Conservation (phyloP, 2,113 vertebrate genomes). For the Calypte anna region DNA sequence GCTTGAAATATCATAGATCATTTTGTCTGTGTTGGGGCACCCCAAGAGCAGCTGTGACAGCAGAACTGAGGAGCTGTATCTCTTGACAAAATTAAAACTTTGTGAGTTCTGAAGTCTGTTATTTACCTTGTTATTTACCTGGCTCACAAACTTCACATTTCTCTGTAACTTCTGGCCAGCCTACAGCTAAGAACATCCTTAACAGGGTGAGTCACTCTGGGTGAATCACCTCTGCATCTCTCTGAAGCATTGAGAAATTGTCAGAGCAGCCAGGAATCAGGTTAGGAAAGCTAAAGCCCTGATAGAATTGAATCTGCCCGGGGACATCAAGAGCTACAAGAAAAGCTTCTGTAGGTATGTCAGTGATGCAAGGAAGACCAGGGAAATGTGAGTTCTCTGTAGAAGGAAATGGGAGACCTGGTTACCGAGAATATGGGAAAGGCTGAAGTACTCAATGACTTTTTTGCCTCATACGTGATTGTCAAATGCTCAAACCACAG, state of each 20-base stretch:
- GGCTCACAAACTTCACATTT: background rate
- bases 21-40: rapidly evolving
- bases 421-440: too few species aligned
- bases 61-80: background rate
- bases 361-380: too few species aligned
- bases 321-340: too few species aligned
- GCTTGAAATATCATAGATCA: background rate
- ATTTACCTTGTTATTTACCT: background rate
- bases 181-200: background rate
- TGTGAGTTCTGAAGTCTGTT: background rate
- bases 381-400: too few species aligned
- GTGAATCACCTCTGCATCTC: slow-evolving; percentile 23
- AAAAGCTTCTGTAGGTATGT: too few species aligned
- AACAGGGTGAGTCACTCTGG: background rate
- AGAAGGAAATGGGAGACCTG: too few species aligned
- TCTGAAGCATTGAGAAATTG: background rate
- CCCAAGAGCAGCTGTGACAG: background rate
- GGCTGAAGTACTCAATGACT: too few species aligned
- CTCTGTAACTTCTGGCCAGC: background rate
- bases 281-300: too few species aligned
- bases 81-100: background rate
- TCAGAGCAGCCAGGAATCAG: too few species aligned
- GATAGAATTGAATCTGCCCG: too few species aligned
- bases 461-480: too few species aligned
- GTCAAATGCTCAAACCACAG: too few species aligned